Base-by-base conservation (phyloP, 2,888 invertebrate species). In the Drosophila peninsularis region DNA sequence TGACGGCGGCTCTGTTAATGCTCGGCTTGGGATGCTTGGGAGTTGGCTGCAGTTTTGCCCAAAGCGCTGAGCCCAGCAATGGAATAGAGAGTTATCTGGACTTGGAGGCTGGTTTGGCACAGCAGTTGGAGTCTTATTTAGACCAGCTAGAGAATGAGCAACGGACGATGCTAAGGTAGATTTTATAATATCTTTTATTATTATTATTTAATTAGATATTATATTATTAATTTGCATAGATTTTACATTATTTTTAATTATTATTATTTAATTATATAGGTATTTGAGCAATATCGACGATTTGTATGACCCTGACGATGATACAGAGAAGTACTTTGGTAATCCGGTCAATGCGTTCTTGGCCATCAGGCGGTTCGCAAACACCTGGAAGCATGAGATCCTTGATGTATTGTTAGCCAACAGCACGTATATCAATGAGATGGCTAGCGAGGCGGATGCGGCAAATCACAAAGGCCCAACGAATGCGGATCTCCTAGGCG, bases 401-500 rank as follows among this genome's bases (percentile, higher is more conserved):
- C 61, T 80, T 5, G 72, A 81, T 6, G 53, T 74, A 1, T 19
- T 78, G 0, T 21, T 72, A 0, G 34, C 58, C 0, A 45, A 71
- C 1, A 6, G 11, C 0, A 60, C 64, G 4, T 53, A 63, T 1
- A 19, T 34, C 7, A 17, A 21, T 1, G 32, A 39, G 1, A 5
- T 79, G 0, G 27, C 42, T 0, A 17, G 21, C 2, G 50, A 49
- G 1, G 3, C 77, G 6, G 9, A 49, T 0, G 11, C 21, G 0
- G 6, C 21, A 0, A 19, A 60, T 0, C 14, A 79, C 0, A 32
- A 54, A 6, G 14, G 32, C 1, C 84, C 88, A n/a, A 70, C 60
- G 0, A 94, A 95, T 53, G 98, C 98, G 90, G 99, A 99, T 92
- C 93, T 99, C 67, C 95, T 95, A 71, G 98, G 98, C 0, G 98